Evolutionary conservation across 1,140 invertebrate genomes (phyloP), one percentile per base, ranked within the genome.

Genomic region (Drosophila lacertosa): DNA sequence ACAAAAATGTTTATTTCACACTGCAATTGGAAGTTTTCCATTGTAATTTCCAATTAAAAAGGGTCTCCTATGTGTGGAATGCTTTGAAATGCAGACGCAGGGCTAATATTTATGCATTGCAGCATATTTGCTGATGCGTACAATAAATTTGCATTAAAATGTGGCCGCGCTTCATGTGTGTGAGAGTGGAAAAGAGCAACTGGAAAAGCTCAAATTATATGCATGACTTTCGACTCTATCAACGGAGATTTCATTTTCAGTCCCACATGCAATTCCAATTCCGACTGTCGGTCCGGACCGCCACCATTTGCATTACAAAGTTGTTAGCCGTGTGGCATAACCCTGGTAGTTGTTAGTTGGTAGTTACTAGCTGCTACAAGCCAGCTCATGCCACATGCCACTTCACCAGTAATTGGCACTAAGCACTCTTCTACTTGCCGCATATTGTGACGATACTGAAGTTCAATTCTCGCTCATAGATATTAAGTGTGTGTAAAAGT

Each of bases 321-420:
- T 32, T 22, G 3, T 24, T 29, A 9, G 26, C 6, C 5, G 35
- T 10, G 22, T 42, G 4, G 16, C 15, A 29, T 20, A 20, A 20
- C 3, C 15, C 7, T 11, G 29, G 2, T 33, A 13, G n/a, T n/a
- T n/a, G n/a, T n/a, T n/a, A n/a, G n/a, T n/a, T n/a, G n/a, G n/a
- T n/a, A n/a, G n/a, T n/a, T n/a, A n/a, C n/a, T n/a, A n/a, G 10
- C 15, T 16, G 18, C 11, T 29, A 18, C 20, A 66, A 42, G 54
- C 11, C n/a, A n/a, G 32, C 48, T 44, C 35, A 45, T 26, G 15
- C 32, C 59, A 29, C 39, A 54, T n/a, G 13, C 22, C 50, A 18
- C 42, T 29, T 37, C 13, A 15, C 4, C 15, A 33, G 18, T 63
- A 69, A 69, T 69, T 69, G 59, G 24, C 40, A 40, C 11, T 45